phyloP scores from a whole-genome alignment of 2,113 vertebrate genomes.

The Gobio gobio region DNA sequence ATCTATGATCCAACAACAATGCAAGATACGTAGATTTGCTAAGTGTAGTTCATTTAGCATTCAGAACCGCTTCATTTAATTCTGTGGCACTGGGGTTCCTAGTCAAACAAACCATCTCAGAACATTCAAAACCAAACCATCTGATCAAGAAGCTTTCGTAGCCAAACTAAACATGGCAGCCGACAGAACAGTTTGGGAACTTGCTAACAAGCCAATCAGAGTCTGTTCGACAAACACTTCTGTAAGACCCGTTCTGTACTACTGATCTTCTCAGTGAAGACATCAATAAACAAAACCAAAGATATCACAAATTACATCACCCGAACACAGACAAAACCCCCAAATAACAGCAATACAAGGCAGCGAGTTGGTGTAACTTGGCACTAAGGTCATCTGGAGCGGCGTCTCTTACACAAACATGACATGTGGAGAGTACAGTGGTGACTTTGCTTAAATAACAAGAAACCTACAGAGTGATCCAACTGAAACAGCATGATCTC shows the following conservation, averaged over 20 bases:
- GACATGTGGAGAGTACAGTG: conserved; percentile 33
- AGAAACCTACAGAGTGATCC: conserved; percentile 11
- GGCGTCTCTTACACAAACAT: conserved; percentile 51
- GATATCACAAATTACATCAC: conserved; percentile 8
- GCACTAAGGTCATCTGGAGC: conserved; percentile 43
- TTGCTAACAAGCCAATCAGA: conserved; percentile 20
- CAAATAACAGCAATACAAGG: not conserved
- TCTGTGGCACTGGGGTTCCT: not conserved
- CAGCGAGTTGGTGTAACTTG: conserved; percentile 26
- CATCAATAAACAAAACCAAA: conserved; percentile 18
- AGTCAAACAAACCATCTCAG: not conserved
- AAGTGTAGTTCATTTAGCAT: not conserved
- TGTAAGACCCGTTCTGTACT: not conserved
- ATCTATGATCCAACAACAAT: not conserved
- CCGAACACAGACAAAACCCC: not conserved
- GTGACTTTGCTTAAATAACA: conserved; percentile 13
- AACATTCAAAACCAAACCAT: conserved; percentile 8
- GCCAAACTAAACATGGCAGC: not conserved
- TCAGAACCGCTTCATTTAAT: not conserved
- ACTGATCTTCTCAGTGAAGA: conserved; percentile 24
- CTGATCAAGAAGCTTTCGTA: not conserved
- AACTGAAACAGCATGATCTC: conserved; percentile 22
- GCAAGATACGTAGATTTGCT: not conserved
- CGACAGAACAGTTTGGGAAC: not conserved
- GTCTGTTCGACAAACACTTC: conserved; percentile 1